Percentiles rank a stretch among this genome's conserved stretches.
Conservation (phyloP, 2,113 vertebrate species). For the Sinocyclocheilus anophthalmus region DNA sequence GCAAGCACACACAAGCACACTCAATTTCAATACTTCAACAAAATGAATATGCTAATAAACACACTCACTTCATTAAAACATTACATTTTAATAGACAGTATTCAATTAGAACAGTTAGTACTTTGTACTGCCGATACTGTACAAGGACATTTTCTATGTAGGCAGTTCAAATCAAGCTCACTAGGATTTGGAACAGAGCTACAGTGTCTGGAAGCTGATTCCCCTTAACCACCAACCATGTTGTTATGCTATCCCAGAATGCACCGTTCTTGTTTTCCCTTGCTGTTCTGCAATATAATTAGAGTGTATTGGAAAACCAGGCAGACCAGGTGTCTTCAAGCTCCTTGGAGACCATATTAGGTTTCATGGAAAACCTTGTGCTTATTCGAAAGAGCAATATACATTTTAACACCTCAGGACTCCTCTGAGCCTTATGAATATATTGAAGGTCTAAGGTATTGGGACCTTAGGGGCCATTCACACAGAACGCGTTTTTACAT, state of each 20-base stretch:
- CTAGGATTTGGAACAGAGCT: background rate
- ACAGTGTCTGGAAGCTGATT: constrained; percentile 18
- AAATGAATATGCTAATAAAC: background rate
- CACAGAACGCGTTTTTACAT: background rate
- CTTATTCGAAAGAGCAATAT: constrained; percentile 25
- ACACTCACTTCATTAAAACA: background rate
- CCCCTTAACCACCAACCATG: constrained; percentile 15
- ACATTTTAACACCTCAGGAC: constrained; percentile 1
- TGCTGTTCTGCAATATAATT: constrained; percentile 30
- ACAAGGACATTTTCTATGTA: background rate
- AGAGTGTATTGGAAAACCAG: constrained; percentile 39
- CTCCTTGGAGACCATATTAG: constrained; percentile 24
- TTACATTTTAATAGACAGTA: too few species aligned
- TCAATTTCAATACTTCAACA: background rate
- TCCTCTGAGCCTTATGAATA: constrained; percentile 7
- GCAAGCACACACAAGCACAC: too few species aligned
- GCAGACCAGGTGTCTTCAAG: constrained; percentile 22
- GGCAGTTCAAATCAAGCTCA: background rate
- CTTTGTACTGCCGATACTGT: too few species aligned
- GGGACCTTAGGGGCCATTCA: background rate
- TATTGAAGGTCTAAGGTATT: background rate
- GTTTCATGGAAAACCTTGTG: constrained; percentile 34
- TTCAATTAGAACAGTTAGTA: too few species aligned
- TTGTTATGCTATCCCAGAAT: constrained; percentile 26
- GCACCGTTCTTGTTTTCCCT: constrained; percentile 8